Evolutionary conservation across 2,113 vertebrate genomes (phyloP), one percentile per base, ranked within the genome.

Genomic region (Neolamprologus sp.): DNA sequence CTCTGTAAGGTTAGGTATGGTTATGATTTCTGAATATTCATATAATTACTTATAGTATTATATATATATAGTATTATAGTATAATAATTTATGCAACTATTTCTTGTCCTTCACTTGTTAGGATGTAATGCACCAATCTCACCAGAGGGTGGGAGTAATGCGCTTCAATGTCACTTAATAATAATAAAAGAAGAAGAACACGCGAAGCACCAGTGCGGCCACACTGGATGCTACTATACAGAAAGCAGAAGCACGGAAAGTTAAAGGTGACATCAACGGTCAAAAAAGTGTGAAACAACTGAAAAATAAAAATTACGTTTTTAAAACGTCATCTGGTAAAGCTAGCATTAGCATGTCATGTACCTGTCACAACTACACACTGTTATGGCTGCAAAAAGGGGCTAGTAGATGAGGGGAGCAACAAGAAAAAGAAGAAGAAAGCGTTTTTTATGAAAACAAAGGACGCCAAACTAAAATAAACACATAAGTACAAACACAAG

Each of bases 171-270:
- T 26, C 40, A 28, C n/a, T 73, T 21, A 21, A 26, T 45, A 73
- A 73, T 16, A 73, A 73, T 7, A 45, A 16, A 45, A 73, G 65
- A 26, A 65, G 33, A 65, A 37, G 19, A 21, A 37, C 60, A 65
- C 1, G 2, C 0, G 1, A n/a, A 0, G 16, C 30, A 5, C 30
- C 17, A 11, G 60, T 35, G 11, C 3, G 1, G 60, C 30, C 17
- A 35, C 30, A n/a, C 58, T 63, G 30, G 37, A 71, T 71, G 1
- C 5, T 4, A 23, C 65, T 71, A 8, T 21, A 14, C 33, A 40
- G 11, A 23, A 17, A 33, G 30, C 58, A 71, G 35, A 16, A 42
- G 6, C n/a, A 42, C 7, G 2, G 0, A 42, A 71, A 71, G 37
- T 71, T 42, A 45, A 71, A 42, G 37, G 21, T 45, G 65, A 73